These are phyloP conservation scores for Listronotus bonariensis DNA, from an alignment of 1,140 invertebrate genomes.

Conservation along the genomic window DNA sequence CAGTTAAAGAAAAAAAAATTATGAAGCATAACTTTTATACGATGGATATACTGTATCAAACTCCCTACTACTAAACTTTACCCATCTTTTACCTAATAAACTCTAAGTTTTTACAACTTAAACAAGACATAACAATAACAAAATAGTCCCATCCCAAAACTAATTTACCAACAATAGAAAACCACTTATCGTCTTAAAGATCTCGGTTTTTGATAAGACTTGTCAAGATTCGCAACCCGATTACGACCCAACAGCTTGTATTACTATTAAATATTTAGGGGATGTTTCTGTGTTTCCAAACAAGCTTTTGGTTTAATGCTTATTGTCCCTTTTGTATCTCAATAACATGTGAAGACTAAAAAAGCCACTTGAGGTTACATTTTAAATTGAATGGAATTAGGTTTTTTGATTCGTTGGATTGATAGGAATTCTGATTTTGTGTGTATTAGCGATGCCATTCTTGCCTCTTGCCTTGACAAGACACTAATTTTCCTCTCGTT, in stretches of 20 bases:
- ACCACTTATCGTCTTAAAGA: conserved; percentile 18
- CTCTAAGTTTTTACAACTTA: too few species aligned
- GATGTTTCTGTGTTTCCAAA: conserved; percentile 18
- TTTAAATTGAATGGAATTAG: conserved; percentile 18
- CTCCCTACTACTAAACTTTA: too few species aligned
- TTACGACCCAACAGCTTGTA: conserved; percentile 15
- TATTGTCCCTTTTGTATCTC: conserved; percentile 9
- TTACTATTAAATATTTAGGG: conserved; percentile 9
- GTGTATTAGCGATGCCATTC: too few species aligned
- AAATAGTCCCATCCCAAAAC: not conserved
- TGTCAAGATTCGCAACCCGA: conserved; percentile 21
- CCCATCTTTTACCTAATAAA: too few species aligned
- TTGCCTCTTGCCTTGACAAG: too few species aligned
- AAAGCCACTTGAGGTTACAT: conserved; percentile 18
- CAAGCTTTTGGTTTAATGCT: conserved; percentile 7
- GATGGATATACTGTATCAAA: too few species aligned
- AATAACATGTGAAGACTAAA: conserved; percentile 8
- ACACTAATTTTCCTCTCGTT: too few species aligned
- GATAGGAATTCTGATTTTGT: too few species aligned
- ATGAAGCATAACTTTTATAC: too few species aligned
- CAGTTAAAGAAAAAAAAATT: too few species aligned
- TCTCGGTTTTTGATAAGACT: conserved; percentile 11
- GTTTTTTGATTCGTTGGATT: too few species aligned
- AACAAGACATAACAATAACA: conserved; percentile 1
- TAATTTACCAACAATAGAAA: conserved; percentile 22